Conservation (phyloP, 2,888 invertebrate species). For the Polia nebulosa region DNA sequence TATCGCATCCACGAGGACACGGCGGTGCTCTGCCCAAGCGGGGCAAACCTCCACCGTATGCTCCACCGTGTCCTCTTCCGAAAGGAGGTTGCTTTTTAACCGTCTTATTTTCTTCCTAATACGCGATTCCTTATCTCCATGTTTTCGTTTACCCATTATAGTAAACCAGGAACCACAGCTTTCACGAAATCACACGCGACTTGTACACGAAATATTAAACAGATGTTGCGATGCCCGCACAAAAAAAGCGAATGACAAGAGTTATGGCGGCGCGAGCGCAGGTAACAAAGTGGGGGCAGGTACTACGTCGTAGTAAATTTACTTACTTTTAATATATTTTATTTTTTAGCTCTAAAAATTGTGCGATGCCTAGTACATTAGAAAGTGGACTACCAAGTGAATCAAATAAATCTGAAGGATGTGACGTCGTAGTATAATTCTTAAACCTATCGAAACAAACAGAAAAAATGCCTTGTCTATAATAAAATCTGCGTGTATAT, state of each 20-base stretch:
- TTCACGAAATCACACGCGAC: not conserved
- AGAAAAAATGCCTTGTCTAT: too few relatives aligned
- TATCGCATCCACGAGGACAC: too few relatives aligned
- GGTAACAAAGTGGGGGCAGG: slow-evolving; percentile 7
- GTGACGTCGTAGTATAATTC: too few relatives aligned
- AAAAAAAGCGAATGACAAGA: slow-evolving; percentile 15
- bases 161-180: not conserved
- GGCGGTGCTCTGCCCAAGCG: too few relatives aligned
- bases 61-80: too few relatives aligned
- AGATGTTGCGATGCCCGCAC: slow-evolving; percentile 7
- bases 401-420: slow-evolving; percentile 9
- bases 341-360: slow-evolving; percentile 11
- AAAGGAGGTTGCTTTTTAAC: slow-evolving; percentile 5
- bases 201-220: not conserved
- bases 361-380: slow-evolving; percentile 14
- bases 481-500: too few relatives aligned
- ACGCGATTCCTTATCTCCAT: too few relatives aligned
- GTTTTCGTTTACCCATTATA: slow-evolving; percentile 3
- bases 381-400: slow-evolving; percentile 16
- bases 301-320: too few relatives aligned
- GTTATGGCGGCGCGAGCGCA: slow-evolving; percentile 1
- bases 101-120: slow-evolving; percentile 9
- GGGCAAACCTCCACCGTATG: too few relatives aligned
- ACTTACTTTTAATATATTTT: not conserved
- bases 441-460: too few relatives aligned